Evolutionary conservation across 2,888 invertebrate genomes (phyloP).

Genomic region (Prosopocoilus inquinatus): DNA sequence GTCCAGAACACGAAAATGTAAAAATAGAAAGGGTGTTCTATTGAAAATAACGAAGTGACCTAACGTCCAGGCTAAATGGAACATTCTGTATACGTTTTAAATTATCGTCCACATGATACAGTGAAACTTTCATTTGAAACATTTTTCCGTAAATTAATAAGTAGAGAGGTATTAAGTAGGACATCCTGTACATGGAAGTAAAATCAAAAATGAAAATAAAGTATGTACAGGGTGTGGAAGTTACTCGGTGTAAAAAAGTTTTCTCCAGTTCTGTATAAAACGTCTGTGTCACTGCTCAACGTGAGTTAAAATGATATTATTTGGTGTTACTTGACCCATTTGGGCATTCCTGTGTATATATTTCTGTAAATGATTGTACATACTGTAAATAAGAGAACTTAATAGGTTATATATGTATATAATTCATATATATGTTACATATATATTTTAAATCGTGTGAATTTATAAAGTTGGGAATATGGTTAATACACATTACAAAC

Average conservation of each 20-base stretch:
- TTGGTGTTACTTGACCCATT: constrained; percentile 42
- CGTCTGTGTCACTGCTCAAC: constrained; percentile 36
- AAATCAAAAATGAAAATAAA: no score
- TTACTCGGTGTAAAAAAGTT: constrained; percentile 10
- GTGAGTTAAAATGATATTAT: constrained; percentile 28
- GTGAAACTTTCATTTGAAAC: no score
- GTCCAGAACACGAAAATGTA: no score
- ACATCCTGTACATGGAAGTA: no score
- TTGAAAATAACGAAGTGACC: no score
- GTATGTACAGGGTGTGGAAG: no score
- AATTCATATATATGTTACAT: constrained; percentile 25
- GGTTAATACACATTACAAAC: constrained; percentile 33
- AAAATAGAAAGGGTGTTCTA: no score
- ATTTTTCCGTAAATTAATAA: no score
- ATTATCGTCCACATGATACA: no score
- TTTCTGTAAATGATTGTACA: constrained; percentile 43
- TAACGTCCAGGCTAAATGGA: no score
- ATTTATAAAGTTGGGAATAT: constrained; percentile 31
- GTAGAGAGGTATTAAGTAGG: no score
- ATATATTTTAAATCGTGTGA: constrained; percentile 49
- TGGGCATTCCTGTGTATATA: constrained; percentile 48
- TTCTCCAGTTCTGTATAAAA: constrained; percentile 13
- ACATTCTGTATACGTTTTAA: no score
- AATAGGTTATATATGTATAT: constrained; percentile 22
- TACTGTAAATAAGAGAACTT: constrained; percentile 48